Percentiles rank a stretch among this genome's conserved stretches.
These are phyloP conservation scores for Nebria ingens DNA, from an alignment of 1,140 invertebrate genomes.

Conservation along the genomic window DNA sequence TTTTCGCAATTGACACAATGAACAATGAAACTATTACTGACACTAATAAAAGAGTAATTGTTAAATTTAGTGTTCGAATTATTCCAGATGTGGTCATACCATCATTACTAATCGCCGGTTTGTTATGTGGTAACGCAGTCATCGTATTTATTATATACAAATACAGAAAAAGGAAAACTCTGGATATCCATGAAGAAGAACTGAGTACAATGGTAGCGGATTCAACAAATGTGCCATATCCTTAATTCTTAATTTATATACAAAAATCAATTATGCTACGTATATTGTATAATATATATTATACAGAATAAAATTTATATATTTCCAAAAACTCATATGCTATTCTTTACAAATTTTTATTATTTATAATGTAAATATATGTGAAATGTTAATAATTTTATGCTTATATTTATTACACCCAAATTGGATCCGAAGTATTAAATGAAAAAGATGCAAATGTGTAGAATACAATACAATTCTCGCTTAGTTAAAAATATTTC, in stretches of 20 bases:
- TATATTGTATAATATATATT: neutral
- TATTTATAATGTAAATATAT: no score
- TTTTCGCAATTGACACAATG: neutral
- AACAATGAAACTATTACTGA: no score
- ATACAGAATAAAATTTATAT: constrained; percentile 7
- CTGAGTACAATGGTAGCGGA: neutral
- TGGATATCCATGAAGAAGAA: neutral
- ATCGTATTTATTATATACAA: constrained; percentile 57
- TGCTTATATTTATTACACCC: no score
- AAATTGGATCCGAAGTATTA: no score
- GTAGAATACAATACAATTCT: no score
- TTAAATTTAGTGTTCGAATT: constrained; percentile 22
- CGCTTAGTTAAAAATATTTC: constrained; percentile 67
- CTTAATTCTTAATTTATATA: neutral
- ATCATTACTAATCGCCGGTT: constrained; percentile 47
- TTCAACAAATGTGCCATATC: neutral
- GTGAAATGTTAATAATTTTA: no score
- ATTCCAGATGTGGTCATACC: constrained; percentile 52
- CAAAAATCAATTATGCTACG: no score
- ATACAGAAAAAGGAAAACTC: constrained; percentile 43
- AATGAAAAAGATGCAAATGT: no score
- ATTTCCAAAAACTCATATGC: constrained; percentile 7
- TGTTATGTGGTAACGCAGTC: constrained; percentile 53
- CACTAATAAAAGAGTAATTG: neutral
- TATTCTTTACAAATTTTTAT: no score